Evolutionary conservation across 1,140 invertebrate species (phyloP).

Genomic region (Chymomyza costata): DNA sequence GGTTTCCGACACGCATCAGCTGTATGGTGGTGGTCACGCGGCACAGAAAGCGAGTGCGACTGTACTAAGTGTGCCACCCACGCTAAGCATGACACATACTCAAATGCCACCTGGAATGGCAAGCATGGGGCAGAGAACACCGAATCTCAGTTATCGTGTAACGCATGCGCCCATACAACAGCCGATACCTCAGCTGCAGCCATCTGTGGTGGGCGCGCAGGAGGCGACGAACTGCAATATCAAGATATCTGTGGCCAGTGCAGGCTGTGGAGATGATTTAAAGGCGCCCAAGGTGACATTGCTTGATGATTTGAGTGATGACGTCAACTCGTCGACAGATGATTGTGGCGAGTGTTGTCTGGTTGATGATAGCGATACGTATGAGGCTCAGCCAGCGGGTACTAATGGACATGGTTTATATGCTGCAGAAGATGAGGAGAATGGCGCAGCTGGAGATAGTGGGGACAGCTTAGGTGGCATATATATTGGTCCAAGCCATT

Average conservation of each 20-base stretch:
- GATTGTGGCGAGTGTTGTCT: slow-evolving; percentile 61
- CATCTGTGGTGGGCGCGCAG: neutral
- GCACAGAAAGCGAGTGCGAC: slow-evolving; percentile 22
- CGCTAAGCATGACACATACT: slow-evolving; percentile 57
- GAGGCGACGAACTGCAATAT: slow-evolving; percentile 48
- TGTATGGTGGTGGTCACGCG: slow-evolving; percentile 33
- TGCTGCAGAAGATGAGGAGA: slow-evolving; percentile 26
- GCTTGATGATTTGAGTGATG: slow-evolving; percentile 60
- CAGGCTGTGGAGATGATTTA: slow-evolving; percentile 23
- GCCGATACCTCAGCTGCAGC: slow-evolving; percentile 46
- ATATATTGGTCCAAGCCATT: slow-evolving; percentile 49
- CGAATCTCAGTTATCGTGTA: slow-evolving; percentile 53
- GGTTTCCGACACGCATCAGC: slow-evolving; percentile 54
- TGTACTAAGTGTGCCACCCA: slow-evolving; percentile 61
- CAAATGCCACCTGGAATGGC: slow-evolving; percentile 67
- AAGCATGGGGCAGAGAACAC: slow-evolving; percentile 61
- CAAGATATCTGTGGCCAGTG: slow-evolving; percentile 49
- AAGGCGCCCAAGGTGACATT: slow-evolving; percentile 63
- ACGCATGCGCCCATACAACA: slow-evolving; percentile 34
- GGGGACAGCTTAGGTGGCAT: slow-evolving; percentile 53
- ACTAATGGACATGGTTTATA: slow-evolving; percentile 32
- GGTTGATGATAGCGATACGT: slow-evolving; percentile 61
- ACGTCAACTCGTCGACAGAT: slow-evolving; percentile 56
- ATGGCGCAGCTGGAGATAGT: slow-evolving; percentile 41
- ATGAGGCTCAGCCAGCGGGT: slow-evolving; percentile 37